Evolutionary conservation across 2,797 vertebrate species (phyloP), one percentile per base, ranked within the genome.

Genomic region (Channa striata): DNA sequence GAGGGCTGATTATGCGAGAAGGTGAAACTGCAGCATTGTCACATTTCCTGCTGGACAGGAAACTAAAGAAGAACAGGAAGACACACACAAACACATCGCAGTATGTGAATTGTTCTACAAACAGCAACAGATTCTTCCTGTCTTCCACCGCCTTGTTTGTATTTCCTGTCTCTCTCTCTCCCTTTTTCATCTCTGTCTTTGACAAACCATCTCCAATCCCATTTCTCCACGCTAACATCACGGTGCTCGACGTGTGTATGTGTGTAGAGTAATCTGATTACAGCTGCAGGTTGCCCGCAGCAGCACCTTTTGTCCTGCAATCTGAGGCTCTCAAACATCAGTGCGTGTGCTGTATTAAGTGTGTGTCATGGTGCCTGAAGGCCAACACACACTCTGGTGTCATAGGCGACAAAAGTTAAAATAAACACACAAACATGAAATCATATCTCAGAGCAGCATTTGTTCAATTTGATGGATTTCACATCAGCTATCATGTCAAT

Each of bases 191-290:
- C 62, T 79, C 43, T 68, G 20, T 80, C 25, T 54, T 51, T 74
- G 60, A 75, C 59, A 63, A 60, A 73, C 61, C 74, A 5, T 72
- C 76, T 75, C 78, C 70, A 79, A 86, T 89, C 81, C 70, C 71
- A 74, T 76, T 84, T 74, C 70, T 86, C 50, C 68, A 73, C 21
- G 14, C 77, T 82, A 61, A 25, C n/a, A 2, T 56, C 12, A 34
- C 54, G 23, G 48, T 52, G 51, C 75, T 71, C 66, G 46, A 59
- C 69, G 59, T 80, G 65, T 72, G 69, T 68, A 62, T 68, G 44
- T 34, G 74, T n/a, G n/a, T n/a, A 84, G 77, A 87, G 74, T 88
- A 90, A 90, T 85, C 82, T 84, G 73, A 81, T 90, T 88, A 78
- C 83, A 78, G 77, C 71, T 47, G 66, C 78, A 74, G 73, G 83